Evolutionary conservation across 2,888 invertebrate species (phyloP), one percentile per base, ranked within the genome.

Genomic region (Xestia c-nigrum): DNA sequence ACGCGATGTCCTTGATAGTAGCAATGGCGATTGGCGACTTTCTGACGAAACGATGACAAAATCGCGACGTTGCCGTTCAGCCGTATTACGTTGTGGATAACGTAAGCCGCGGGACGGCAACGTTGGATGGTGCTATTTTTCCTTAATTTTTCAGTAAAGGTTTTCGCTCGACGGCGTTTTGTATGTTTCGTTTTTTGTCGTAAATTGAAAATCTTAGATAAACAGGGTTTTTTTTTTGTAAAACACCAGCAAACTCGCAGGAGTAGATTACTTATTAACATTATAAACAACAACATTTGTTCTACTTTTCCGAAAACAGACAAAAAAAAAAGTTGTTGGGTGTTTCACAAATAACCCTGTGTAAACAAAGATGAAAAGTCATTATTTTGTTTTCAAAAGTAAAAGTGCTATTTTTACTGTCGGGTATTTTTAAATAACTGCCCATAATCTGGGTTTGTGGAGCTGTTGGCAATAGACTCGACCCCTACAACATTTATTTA

Each of bases 11-110:
- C 85, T 86, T 85, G 81, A 69, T 74, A 57, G 57, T 57, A 74
- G 50, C 76, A 76, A 72, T 80, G 65, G 73, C 68, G 68, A 75
- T 70, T 80, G 65, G 74, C 68, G 68, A 75, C 72, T 69, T 73
- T 61, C 76, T 76, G 83, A 85, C 74, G 82, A 71, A 71, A 73
- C 70, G 67, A 74, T 76, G 83, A 84, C 85, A 82, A 74, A 65
- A 86, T 65, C 65, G 85, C 87, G 71, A 84, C 75, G 87, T 87
- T 88, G 87, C 87, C 87, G 72, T 69, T 66, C 79, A 47, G 68
- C 31, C 21, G 43, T 73, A 85, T 70, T 84, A 84, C 86, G 86
- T 72, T 85, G 78, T 74, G 46, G 57, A 63, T 24, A 75, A 59
- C 79, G 76, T 72, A 74, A 72, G 43, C 43, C n/a, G 73, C 81